Conservation (phyloP, 2,797 vertebrate species). For the Telmatherina bonti region DNA sequence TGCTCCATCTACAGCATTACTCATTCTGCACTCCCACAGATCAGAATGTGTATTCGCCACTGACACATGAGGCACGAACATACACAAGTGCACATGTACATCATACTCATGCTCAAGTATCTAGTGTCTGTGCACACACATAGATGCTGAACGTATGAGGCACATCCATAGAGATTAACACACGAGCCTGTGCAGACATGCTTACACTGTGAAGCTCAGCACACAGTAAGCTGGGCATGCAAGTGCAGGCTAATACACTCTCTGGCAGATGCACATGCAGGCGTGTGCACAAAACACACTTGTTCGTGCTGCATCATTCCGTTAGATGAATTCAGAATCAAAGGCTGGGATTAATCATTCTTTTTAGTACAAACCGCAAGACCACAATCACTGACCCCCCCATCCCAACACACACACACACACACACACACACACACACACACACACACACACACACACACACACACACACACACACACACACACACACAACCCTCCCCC, state of each 20-base stretch:
- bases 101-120: not conserved
- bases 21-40: slow-evolving; percentile 73
- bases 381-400: slow-evolving; percentile 37
- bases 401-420: not conserved
- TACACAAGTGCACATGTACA: not conserved
- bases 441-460: not conserved
- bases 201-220: slow-evolving; percentile 31
- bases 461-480: slow-evolving; percentile 8
- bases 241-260: slow-evolving; percentile 29
- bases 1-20: slow-evolving; percentile 69
- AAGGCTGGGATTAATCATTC: slow-evolving; percentile 77
- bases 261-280: slow-evolving; percentile 13
- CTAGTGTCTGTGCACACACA: not conserved
- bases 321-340: slow-evolving; percentile 72
- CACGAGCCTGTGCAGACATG: slow-evolving; percentile 45
- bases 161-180: slow-evolving; percentile 42
- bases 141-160: not conserved
- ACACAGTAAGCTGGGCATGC: slow-evolving; percentile 31
- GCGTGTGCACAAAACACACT: slow-evolving; percentile 17
- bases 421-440: not conserved
- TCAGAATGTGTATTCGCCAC: slow-evolving; percentile 57
- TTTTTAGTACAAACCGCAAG: slow-evolving; percentile 69
- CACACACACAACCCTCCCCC: slow-evolving; percentile 4
- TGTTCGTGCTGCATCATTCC: slow-evolving; percentile 59
- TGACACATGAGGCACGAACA: slow-evolving; percentile 22